Evolutionary conservation across 1,140 invertebrate species (phyloP), one percentile per base, ranked within the genome.

Genomic region (Drosophila bocki): DNA sequence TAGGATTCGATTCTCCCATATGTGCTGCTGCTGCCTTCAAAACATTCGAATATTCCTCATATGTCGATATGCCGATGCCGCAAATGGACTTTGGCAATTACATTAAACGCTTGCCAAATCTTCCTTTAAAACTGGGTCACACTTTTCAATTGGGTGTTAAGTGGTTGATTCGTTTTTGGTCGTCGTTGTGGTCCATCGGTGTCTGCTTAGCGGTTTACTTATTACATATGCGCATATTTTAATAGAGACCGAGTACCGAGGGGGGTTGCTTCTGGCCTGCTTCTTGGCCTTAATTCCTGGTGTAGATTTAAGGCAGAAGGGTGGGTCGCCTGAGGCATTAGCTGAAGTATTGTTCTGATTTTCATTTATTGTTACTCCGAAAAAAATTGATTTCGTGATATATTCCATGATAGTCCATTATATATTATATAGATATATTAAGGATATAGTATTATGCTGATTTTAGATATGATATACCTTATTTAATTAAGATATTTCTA

Each of bases 211-310:
- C 37, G 42, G 60, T 59, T 48, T 58, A 33, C 50, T 50, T 58
- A 42, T 60, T 80, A 53, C 79, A 82, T 82, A 82, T 82, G 79
- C 45, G 79, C 74, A 72, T 51, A 79, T 79, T 78, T 82, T 78
- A 48, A 80, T 60, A n/a, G 58, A n/a, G 45, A 13, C 39, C 17
- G 17, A 39, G 50, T 13, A 7, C 29, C 29, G 1, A 35, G 26
- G 33, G 33, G 72, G 75, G 54, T 53, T 50, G 59, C 1, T 69
- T 51, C 11, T 26, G 19, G 33, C n/a, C 29, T 13, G 13, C 29
- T 26, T 69, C 35, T 57, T 56, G 57, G 29, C 15, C 22, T 7
- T 41, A 39, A 33, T 62, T 62, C n/a, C 22, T 51, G 51, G 42
- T 45, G 12, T n/a, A 11, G 22, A 47, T 45, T 54, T 41, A 39